Evolutionary conservation across 2,888 invertebrate species (phyloP), one percentile per base, ranked within the genome.

Genomic region (Plagiodera versicolora): DNA sequence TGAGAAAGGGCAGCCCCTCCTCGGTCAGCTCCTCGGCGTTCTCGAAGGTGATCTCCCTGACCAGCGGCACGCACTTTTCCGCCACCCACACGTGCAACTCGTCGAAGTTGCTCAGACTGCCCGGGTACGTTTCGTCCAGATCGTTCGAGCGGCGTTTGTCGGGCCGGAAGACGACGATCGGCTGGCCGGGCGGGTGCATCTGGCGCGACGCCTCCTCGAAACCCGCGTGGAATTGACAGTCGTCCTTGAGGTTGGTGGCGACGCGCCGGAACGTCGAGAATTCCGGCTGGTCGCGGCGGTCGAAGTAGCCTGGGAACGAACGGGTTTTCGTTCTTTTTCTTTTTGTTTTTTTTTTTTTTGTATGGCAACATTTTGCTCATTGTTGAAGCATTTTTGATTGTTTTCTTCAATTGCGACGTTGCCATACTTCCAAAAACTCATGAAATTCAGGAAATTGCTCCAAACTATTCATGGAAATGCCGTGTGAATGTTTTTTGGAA

Each of bases 21-120:
- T 98, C 98, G 0, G 98, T 98, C 19, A 98, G 81, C 80, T 98
- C 98, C 81, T 99, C 99, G 1, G 99, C 99, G 84, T 99, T 99
- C 81, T 98, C 98, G 81, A 99, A 99, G 0, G 98, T 99, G 62
- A 99, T 99, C 81, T 99, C 98, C 56, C 99, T 85, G 0, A 99
- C 98, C 11, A 98, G 82, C 0, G 99, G 98, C 39, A 98, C 92
- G 79, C 99, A 99, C 76, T 94, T 94, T 69, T 95, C 92, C 63
- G 91, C 88, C 0, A 91, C 86, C 98, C 98, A 98, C 61, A 87
- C 84, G 73, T 90, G 87, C n/a, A 98, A 76, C 69, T 94, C 92
- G 73, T 96, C 95, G 72, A 91, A 93, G 75, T 85, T 89, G 5
- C 81, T 81, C 45, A 91, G 76, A 56, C 87, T 88, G 5, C 93